Percentiles rank a stretch among this genome's conserved stretches.
Conservation (phyloP, 2,113 vertebrate genomes). For the Calypte anna region DNA sequence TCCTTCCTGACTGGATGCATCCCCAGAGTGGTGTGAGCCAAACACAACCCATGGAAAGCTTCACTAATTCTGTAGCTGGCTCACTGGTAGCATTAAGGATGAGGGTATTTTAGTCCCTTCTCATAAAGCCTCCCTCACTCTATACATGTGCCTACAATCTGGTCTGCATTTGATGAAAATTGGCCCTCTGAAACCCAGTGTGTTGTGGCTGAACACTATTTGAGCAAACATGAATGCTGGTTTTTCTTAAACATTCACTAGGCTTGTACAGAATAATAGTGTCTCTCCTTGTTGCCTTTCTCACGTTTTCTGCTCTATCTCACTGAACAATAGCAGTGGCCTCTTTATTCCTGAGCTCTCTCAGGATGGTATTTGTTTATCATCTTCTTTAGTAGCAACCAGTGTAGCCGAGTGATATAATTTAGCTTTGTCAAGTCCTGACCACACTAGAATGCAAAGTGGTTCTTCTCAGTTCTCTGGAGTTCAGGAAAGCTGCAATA, state of each 20-base stretch:
- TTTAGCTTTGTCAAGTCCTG: constrained; percentile 1
- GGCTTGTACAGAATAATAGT: background rate
- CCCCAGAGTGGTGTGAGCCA: background rate
- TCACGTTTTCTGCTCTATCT: background rate
- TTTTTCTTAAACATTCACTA: background rate
- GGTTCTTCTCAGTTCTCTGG: constrained; percentile 2
- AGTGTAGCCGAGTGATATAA: constrained; percentile 10
- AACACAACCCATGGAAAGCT: background rate
- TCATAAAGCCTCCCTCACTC: background rate
- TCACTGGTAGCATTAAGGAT: background rate
- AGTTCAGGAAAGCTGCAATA: background rate
- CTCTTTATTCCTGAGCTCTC: constrained; percentile 16
- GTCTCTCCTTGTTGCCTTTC: background rate
- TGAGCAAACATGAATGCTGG: rapidly evolving
- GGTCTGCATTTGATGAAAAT: background rate
- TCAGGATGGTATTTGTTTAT: constrained; percentile 43
- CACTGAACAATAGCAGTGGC: background rate
- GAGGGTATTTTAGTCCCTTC: background rate
- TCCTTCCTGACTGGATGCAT: background rate
- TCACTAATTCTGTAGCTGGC: background rate
- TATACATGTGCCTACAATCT: background rate
- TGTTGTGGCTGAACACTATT: background rate
- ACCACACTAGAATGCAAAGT: constrained; percentile 23
- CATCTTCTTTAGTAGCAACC: constrained; percentile 7
- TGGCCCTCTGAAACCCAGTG: background rate